Percentiles rank a stretch among this genome's conserved stretches.
Conservation (phyloP, 2,113 vertebrate species). For the Sprattus sprattus region DNA sequence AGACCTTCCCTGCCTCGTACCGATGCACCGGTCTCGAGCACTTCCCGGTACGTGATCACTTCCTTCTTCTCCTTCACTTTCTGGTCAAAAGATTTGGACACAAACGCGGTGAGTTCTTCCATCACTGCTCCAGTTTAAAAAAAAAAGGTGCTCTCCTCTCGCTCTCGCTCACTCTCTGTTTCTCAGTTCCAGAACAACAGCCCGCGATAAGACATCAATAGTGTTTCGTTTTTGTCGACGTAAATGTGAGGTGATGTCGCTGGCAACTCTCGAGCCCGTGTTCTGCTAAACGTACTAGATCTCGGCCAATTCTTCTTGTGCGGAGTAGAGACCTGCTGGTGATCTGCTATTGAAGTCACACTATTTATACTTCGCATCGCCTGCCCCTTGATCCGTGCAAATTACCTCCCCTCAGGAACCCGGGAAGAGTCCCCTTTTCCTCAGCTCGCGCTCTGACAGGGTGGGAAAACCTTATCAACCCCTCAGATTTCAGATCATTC, state of each 20-base stretch:
- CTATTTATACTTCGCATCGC: conserved; percentile 97
- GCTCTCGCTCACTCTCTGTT: conserved; percentile 51
- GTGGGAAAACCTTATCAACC: conserved; percentile 57
- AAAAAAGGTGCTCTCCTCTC: conserved; percentile 46
- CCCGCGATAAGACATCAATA: conserved; percentile 84
- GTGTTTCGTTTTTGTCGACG: conserved; percentile 70
- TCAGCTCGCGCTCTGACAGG: conserved; percentile 57
- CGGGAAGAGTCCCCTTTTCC: conserved; percentile 75
- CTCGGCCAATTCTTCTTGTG: conserved; percentile 82
- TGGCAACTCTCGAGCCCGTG: conserved; percentile 70
- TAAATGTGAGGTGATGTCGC: conserved; percentile 66
- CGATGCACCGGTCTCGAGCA: conserved; percentile 89
- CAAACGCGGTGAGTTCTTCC: conserved; percentile 98
- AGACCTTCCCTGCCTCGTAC: conserved; percentile 80
- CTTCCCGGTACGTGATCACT: conserved; percentile 93
- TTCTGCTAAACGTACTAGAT: conserved; percentile 64
- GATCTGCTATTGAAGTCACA: conserved; percentile 88
- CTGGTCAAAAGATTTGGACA: conserved; percentile 97
- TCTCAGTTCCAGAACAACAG: conserved; percentile 72
- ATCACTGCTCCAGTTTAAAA: conserved; percentile 74
- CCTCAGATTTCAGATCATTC: conserved; percentile 60
- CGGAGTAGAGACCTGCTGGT: conserved; percentile 86
- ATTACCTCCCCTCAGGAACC: conserved; percentile 89
- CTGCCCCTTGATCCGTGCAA: conserved; percentile 91
- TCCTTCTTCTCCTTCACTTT: conserved; percentile 98